phyloP scores from a whole-genome alignment of 2,113 vertebrate genomes.

The Falco punctatus region DNA sequence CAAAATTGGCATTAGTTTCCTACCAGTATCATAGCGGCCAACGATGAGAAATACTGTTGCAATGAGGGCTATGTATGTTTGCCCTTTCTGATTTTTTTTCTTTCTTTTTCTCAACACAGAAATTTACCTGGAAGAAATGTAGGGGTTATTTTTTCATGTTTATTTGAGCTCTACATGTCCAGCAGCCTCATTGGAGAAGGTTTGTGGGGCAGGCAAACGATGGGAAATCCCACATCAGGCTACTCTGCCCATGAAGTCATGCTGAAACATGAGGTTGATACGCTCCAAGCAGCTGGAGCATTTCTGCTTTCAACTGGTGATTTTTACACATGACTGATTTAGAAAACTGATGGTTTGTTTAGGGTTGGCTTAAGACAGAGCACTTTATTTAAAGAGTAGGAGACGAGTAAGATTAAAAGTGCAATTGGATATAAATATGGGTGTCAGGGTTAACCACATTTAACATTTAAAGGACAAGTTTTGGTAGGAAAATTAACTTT shows the following conservation, averaged over 20 bases:
- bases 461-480: background rate
- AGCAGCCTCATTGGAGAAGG: background rate
- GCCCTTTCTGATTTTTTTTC: background rate
- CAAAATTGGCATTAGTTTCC: constrained; percentile 28
- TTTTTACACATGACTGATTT: background rate
- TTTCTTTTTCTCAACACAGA: background rate
- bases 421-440: background rate
- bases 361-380: constrained; percentile 7
- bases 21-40: background rate
- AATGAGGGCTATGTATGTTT: rapidly evolving
- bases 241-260: background rate
- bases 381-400: background rate
- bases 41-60: background rate
- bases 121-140: background rate
- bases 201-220: background rate
- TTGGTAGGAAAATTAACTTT: background rate
- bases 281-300: background rate
- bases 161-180: background rate
- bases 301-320: background rate
- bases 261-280: constrained; percentile 17
- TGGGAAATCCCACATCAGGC: background rate
- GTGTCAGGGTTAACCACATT: background rate
- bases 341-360: constrained; percentile 25
- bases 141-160: background rate
- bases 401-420: background rate